These are phyloP conservation scores for Calliopsis andreniformis DNA, from an alignment of 1,140 invertebrate species.

Conservation along the genomic window DNA sequence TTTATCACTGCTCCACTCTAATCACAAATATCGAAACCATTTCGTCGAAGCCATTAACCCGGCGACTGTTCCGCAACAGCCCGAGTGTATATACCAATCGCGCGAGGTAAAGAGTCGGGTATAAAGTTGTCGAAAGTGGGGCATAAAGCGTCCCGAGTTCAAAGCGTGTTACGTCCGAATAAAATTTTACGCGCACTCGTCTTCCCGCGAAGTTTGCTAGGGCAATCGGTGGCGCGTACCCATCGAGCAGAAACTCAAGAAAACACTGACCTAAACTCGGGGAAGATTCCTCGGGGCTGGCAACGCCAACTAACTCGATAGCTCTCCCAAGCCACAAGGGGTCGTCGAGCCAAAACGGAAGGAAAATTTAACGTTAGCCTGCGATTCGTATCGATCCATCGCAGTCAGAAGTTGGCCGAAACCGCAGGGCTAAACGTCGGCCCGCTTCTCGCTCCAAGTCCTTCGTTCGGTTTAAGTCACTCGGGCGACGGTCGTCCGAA, in stretches of 20 bases:
- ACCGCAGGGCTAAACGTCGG: slow-evolving; percentile 32
- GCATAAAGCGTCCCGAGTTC: background rate
- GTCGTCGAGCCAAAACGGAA: slow-evolving; percentile 50
- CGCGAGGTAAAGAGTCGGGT: too few relatives aligned
- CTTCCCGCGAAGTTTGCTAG: background rate
- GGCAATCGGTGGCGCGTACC: slow-evolving; percentile 3
- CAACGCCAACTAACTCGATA: slow-evolving; percentile 22
- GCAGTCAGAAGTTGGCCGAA: slow-evolving; percentile 33
- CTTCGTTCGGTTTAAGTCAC: slow-evolving; percentile 6
- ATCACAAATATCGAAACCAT: too few relatives aligned
- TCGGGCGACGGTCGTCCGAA: slow-evolving; percentile 7
- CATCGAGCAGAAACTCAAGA: slow-evolving; percentile 18
- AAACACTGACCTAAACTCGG: slow-evolving; percentile 40
- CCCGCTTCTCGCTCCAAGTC: slow-evolving; percentile 7
- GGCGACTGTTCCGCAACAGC: too few relatives aligned
- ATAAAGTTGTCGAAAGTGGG: background rate
- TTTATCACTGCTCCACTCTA: too few relatives aligned
- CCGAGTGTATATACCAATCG: too few relatives aligned
- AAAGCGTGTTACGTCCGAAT: slow-evolving; percentile 4
- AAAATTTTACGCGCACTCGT: slow-evolving; percentile 28
- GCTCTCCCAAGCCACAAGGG: slow-evolving; percentile 5
- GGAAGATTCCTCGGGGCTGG: slow-evolving; percentile 37
- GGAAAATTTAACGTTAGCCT: slow-evolving; percentile 54
- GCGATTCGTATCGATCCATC: slow-evolving; percentile 42
- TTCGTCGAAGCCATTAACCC: too few relatives aligned